A percentile compares a stretch with the other conserved stretches of the same genome.
phyloP scores from a whole-genome alignment of 2,888 invertebrate genomes.

The Archips crataeganus region DNA sequence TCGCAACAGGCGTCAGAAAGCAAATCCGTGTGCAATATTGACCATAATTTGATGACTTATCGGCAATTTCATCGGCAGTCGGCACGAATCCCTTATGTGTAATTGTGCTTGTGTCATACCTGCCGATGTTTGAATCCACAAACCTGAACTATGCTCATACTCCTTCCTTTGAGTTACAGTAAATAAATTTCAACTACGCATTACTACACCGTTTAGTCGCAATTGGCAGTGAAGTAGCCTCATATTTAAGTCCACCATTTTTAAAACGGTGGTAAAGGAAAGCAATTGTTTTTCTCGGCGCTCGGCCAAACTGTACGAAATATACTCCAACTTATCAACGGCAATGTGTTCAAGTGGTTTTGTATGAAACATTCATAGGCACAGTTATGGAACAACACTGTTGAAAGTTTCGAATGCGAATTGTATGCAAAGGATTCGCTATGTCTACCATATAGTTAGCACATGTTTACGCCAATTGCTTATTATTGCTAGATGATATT shows the following conservation, averaged over 20 bases:
- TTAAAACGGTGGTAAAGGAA: constrained; percentile 36
- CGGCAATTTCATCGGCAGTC: neutral
- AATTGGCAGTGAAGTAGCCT: constrained; percentile 7
- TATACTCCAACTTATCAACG: constrained; percentile 42
- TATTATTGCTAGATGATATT: no score
- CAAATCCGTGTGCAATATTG: neutral
- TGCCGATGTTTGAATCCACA: neutral
- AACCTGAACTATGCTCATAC: no score
- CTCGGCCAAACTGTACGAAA: constrained; percentile 47
- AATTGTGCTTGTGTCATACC: neutral
- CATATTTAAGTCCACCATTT: constrained; percentile 25
- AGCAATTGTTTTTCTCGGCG: constrained; percentile 50
- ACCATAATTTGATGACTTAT: neutral
- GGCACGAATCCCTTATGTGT: neutral
- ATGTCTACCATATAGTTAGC: no score
- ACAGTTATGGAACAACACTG: constrained; percentile 12
- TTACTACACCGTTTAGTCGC: constrained; percentile 12
- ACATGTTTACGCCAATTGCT: no score
- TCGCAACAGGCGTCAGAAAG: neutral
- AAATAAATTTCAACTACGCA: constrained; percentile 19
- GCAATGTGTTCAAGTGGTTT: constrained; percentile 37
- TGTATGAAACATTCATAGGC: constrained; percentile 36
- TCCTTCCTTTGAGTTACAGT: neutral
- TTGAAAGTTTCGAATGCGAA: constrained; percentile 19
- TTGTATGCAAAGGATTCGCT: neutral